phyloP scores from a whole-genome alignment of 1,140 invertebrate species.

The Neodiprion virginianus region DNA sequence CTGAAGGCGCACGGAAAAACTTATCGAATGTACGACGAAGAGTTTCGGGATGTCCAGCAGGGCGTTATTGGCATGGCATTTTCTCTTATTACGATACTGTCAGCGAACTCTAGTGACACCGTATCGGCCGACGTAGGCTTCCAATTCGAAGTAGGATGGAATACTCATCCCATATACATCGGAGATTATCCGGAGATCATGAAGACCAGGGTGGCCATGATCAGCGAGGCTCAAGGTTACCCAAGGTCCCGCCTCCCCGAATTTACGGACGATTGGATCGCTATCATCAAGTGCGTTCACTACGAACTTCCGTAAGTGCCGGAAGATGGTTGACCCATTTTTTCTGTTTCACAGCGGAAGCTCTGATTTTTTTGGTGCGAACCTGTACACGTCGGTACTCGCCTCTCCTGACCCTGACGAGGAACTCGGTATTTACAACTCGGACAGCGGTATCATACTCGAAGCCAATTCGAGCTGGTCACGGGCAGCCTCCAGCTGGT shows the following conservation, averaged over 20 bases:
- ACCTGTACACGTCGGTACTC: background rate
- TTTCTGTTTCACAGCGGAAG: background rate
- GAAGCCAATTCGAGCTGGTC: background rate
- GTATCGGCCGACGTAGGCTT: background rate
- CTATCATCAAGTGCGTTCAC: background rate
- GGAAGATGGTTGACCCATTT: background rate
- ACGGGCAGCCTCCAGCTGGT: background rate
- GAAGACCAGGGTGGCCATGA: conserved; percentile 57
- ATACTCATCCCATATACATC: conserved; percentile 67
- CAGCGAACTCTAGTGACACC: background rate
- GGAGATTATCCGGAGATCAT: conserved; percentile 67
- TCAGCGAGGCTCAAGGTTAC: conserved; percentile 60
- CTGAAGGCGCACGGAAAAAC: conserved; percentile 64
- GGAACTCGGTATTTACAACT: background rate
- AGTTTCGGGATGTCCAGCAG: background rate
- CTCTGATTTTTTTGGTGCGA: background rate
- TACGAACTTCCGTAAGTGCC: background rate
- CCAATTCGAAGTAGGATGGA: background rate
- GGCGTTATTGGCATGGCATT: background rate
- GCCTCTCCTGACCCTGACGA: background rate
- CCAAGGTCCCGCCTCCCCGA: conserved; percentile 57
- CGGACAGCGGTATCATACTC: background rate
- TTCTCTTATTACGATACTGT: background rate
- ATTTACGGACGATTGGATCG: conserved; percentile 58
- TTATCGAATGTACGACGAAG: conserved; percentile 8